Evolutionary conservation across 2,113 vertebrate species (phyloP).

Genomic region (Lagenorhynchus albirostris): DNA sequence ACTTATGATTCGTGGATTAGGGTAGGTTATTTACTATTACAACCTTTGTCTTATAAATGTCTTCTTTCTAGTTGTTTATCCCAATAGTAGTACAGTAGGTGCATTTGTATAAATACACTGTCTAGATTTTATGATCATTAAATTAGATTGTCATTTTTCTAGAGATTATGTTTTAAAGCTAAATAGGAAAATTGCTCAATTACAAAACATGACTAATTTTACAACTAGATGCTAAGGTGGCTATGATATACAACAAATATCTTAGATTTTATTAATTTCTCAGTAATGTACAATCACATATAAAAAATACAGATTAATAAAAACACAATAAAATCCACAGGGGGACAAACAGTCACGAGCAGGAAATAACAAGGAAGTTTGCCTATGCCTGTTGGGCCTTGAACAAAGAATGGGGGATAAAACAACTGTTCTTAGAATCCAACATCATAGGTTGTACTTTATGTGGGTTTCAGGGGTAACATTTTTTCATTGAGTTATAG

Average conservation of each 20-base stretch:
- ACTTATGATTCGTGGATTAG: constrained; percentile 96
- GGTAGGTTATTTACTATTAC: constrained; percentile 80
- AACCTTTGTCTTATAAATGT: not conserved
- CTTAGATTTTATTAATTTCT: not conserved
- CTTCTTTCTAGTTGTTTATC: constrained; percentile 5
- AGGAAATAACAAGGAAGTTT: not conserved
- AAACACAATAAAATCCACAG: not conserved
- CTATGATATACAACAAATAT: not conserved
- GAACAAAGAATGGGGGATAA: not conserved
- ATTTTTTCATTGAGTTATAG: not conserved
- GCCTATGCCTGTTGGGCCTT: not conserved
- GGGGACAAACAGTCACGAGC: not conserved
- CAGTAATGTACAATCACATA: not conserved
- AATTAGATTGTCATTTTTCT: not conserved
- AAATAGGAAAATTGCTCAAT: not conserved
- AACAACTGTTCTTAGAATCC: not conserved
- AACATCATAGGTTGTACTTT: not conserved
- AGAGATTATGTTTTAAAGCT: not conserved
- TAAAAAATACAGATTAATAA: not conserved
- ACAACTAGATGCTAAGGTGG: not conserved
- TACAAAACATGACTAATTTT: not conserved
- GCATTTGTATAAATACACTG: not conserved
- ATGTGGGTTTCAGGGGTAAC: not conserved
- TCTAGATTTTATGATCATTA: not conserved
- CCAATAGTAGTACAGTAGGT: not conserved